A percentile compares a stretch with the other conserved stretches of the same genome.
Evolutionary conservation across 2,888 invertebrate species (phyloP).

Genomic region (Malthinus seriepunctatus): DNA sequence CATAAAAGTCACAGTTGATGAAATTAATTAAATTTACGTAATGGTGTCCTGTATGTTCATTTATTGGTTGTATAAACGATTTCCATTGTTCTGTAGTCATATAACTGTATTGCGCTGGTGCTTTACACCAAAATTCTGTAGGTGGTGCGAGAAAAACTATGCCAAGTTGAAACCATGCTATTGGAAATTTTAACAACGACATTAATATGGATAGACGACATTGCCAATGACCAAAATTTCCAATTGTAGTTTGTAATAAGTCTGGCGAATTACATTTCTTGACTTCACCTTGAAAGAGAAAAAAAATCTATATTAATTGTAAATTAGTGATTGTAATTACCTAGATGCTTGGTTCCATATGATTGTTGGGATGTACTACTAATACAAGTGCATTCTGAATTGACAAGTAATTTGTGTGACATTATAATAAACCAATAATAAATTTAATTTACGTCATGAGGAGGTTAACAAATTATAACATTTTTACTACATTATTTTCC

Average conservation of each 20-base stretch:
- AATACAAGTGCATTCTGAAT: too few species aligned
- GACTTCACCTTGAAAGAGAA: too few species aligned
- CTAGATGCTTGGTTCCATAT: too few species aligned
- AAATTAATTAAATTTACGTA: slow-evolving; percentile 13
- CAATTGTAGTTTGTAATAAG: slow-evolving; percentile 50
- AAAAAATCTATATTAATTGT: too few species aligned
- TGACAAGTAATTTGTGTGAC: too few species aligned
- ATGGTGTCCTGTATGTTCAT: slow-evolving; percentile 1
- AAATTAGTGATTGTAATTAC: too few species aligned
- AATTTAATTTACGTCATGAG: too few species aligned
- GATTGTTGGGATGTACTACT: too few species aligned
- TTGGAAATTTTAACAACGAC: slow-evolving; percentile 62
- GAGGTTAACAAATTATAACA: too few species aligned
- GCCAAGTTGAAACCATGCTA: slow-evolving; percentile 66
- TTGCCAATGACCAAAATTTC: slow-evolving; percentile 66
- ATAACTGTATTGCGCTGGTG: slow-evolving; percentile 42
- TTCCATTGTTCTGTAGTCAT: slow-evolving; percentile 55
- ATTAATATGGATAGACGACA: slow-evolving; percentile 58
- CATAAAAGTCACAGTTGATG: background rate
- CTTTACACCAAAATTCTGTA: slow-evolving; percentile 62
- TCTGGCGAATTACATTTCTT: background rate
- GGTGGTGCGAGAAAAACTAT: slow-evolving; percentile 66
- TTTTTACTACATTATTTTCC: too few species aligned
- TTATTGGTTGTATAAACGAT: slow-evolving; percentile 41
- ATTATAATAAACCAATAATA: too few species aligned